Conservation (phyloP, 2,888 invertebrate genomes). For the Tiphia femorata region DNA sequence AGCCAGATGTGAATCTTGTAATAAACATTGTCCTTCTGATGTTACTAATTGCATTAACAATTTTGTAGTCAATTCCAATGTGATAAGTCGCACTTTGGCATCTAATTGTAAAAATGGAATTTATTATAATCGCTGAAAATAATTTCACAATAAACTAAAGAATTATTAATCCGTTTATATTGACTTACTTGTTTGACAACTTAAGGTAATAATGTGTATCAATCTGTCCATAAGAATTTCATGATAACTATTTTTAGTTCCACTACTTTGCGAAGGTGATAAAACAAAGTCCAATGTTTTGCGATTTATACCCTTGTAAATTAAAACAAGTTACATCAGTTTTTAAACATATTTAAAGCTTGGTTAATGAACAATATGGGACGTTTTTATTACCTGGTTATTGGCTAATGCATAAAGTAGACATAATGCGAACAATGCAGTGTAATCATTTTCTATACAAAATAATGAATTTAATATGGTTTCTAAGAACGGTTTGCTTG, state of each 20-base stretch:
- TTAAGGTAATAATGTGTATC: conserved; percentile 84
- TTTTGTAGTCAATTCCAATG: conserved; percentile 89
- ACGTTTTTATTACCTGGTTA: conserved; percentile 81
- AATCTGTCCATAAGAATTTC: conserved; percentile 85
- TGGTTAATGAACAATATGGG: neutral
- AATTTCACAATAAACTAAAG: neutral
- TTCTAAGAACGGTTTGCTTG: conserved; percentile 86
- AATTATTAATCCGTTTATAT: conserved; percentile 1
- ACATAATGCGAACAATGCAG: conserved; percentile 90
- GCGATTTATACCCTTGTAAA: conserved; percentile 80
- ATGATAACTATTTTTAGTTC: conserved; percentile 80
- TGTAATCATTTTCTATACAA: conserved; percentile 94
- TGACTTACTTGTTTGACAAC: conserved; percentile 86
- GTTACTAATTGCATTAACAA: conserved; percentile 80
- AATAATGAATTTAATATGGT: conserved; percentile 89
- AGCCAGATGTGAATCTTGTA: conserved; percentile 78
- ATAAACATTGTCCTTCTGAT: conserved; percentile 72
- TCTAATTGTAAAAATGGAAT: conserved; percentile 69
- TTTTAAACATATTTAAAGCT: neutral
- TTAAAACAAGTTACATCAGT: neutral
- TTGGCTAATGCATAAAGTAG: conserved; percentile 93
- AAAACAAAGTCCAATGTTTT: conserved; percentile 85
- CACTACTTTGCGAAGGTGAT: conserved; percentile 73
- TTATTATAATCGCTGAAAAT: neutral
- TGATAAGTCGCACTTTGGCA: conserved; percentile 90